Conservation (phyloP, 2,888 invertebrate species). For the Ametastegia equiseti region DNA sequence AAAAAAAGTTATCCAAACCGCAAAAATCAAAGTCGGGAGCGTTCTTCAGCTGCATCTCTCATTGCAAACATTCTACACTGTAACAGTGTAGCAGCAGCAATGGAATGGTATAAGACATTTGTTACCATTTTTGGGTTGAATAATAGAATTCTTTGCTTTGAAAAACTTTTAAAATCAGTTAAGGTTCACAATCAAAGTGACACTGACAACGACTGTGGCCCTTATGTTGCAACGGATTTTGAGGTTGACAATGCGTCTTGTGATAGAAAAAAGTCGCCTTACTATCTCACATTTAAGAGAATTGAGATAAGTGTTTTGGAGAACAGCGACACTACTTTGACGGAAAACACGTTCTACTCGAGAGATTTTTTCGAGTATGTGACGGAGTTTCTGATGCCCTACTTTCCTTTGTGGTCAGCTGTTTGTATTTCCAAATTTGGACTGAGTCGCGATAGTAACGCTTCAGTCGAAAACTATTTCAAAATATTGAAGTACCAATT, state of each 20-base stretch:
- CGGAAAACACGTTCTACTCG: neutral
- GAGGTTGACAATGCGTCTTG: neutral
- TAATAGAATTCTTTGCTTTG: neutral
- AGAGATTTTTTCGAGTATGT: neutral
- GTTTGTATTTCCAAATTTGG: neutral
- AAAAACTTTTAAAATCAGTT: neutral
- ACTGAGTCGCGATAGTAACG: neutral
- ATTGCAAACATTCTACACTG: neutral
- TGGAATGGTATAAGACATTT: neutral
- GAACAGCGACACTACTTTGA: neutral
- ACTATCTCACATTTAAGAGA: neutral
- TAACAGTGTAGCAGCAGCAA: neutral
- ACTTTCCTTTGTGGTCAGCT: conserved; percentile 6
- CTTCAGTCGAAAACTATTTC: neutral
- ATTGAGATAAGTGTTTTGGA: neutral
- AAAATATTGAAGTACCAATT: neutral
- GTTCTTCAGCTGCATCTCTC: neutral
- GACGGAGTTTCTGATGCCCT: neutral
- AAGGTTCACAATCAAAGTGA: neutral
- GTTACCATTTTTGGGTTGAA: neutral
- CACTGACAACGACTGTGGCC: neutral
- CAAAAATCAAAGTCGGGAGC: neutral
- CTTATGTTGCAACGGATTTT: neutral
- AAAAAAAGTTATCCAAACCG: neutral
- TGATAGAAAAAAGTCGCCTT: neutral